Base-by-base conservation (phyloP, 2,113 vertebrate genomes). In the Planiliza haematocheilus region DNA sequence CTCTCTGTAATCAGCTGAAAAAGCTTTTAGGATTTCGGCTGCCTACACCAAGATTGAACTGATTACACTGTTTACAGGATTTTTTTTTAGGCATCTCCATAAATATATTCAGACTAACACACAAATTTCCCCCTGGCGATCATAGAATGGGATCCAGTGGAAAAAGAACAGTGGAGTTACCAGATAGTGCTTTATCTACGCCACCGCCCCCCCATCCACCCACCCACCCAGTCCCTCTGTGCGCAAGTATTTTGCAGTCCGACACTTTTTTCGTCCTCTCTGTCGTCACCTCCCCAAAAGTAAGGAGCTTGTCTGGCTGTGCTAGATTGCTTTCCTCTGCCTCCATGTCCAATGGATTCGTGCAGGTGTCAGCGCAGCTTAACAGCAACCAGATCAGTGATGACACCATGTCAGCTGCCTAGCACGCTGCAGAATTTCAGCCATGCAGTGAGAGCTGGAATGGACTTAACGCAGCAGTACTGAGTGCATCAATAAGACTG, bases 321-420 rank as follows among this genome's bases (percentile, higher is more conserved):
- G 79, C 51, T 45, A 77, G 81, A 87, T 86, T 88, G 72, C 84
- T 70, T 79, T 79, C 45, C 60, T 17, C 37, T 3, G 77, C 55
- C 81, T 83, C 81, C 77, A 11, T 90, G 89, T 84, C 89, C 82
- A 89, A 91, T 90, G 90, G 87, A 90, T 91, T 91, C 30, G 70
- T 62, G 78, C 79, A 86, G 88, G 88, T 88, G 89, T 84, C 86
- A 86, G 39, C 46, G 70, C 89, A 74, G 82, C 79, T 90, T 87
- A 88, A 84, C 83, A 76, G 77, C 65, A 12, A 81, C 77, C 59
- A 52, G 75, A 89, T 91, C 89, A 82, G 59, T 79, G 87, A 82
- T 86, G 87, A 87, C 86, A 86, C 84, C 63, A 41, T 59, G 79
- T 86, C 86, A 85, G 82, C 79, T 30, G 83, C 68, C 69, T 57